These are phyloP conservation scores for Neosilurus mollespiculum DNA, from an alignment of 2,797 vertebrate genomes.

Conservation along the genomic window DNA sequence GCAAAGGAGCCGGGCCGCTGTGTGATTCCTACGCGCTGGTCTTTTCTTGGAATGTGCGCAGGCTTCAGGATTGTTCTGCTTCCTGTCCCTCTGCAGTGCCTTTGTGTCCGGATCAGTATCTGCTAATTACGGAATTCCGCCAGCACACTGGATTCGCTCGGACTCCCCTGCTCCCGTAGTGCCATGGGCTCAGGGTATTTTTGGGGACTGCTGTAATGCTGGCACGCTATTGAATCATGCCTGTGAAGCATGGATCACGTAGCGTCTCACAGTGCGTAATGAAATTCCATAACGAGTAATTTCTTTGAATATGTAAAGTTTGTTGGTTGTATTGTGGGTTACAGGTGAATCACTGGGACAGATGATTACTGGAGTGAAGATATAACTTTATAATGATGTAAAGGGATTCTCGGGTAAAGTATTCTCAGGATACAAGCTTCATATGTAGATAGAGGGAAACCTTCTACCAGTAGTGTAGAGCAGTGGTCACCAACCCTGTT, in stretches of 20 bases:
- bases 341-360: background rate
- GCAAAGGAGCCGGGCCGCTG: slow-evolving; percentile 56
- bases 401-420: background rate
- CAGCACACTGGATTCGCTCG: slow-evolving; percentile 58
- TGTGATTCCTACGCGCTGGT: slow-evolving; percentile 56
- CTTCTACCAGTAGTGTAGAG: background rate
- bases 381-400: background rate
- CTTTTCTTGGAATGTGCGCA: slow-evolving; percentile 78
- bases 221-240: slow-evolving; percentile 35
- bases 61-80: slow-evolving; percentile 75
- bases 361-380: background rate
- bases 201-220: slow-evolving; percentile 66
- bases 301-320: background rate
- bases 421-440: background rate
- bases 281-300: slow-evolving; percentile 17
- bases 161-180: slow-evolving; percentile 59
- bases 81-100: slow-evolving; percentile 75
- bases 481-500: no score
- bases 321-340: background rate
- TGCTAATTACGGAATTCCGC: slow-evolving; percentile 79
- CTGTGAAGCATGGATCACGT: slow-evolving; percentile 11
- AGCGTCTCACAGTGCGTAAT: background rate
- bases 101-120: slow-evolving; percentile 71
- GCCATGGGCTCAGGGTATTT: slow-evolving; percentile 69
- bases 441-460: background rate